Evolutionary conservation across 2,888 invertebrate genomes (phyloP), one percentile per base, ranked within the genome.

Genomic region (Corbicula japonica): DNA sequence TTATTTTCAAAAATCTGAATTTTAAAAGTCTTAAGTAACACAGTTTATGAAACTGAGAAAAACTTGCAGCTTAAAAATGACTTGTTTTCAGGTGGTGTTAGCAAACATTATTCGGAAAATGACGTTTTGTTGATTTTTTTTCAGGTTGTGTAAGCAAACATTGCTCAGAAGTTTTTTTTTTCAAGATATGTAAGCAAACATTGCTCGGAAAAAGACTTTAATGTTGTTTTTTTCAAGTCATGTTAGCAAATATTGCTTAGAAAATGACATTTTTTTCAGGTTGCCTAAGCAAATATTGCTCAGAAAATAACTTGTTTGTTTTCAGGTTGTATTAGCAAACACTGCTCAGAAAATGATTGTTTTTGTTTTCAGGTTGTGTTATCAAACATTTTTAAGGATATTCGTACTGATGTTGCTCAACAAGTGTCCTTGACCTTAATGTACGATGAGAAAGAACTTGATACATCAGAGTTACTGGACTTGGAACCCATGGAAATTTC

Each of bases 401-500:
- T 93, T 38, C 92, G 91, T 76, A 85, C 93, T 26, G 84, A 87
- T 28, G 83, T 88, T 23, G 91, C 93, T 44, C 89, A 88, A 38
- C 88, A 91, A 72, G 91, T 90, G 56, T 92, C 93, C 10, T 88
- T 94, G 56, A 92, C 94, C 2, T 81, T 93, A 62, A 84, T 92
- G 66, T 88, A 93, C 68, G 88, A 89, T 12, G 89, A 90, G 26
- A 80, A 88, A 23, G 87, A 88, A 18, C 70, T 93, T 50, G 87
- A 89, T 10, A 88, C 90, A 38, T 62, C 88, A 5, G 86, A 87
- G 30, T 80, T 86, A 10, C 79, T 92, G n/a, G 80, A 89, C 38
- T 79, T 94, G 10, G 88, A 91, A 52, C 92, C 92, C 12, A 94
- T 94, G 94, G 93, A 94, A 80, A 89, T 94, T 12, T 88, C 89